phyloP scores from a whole-genome alignment of 2,113 vertebrate genomes.

The Nesogale talazaci region DNA sequence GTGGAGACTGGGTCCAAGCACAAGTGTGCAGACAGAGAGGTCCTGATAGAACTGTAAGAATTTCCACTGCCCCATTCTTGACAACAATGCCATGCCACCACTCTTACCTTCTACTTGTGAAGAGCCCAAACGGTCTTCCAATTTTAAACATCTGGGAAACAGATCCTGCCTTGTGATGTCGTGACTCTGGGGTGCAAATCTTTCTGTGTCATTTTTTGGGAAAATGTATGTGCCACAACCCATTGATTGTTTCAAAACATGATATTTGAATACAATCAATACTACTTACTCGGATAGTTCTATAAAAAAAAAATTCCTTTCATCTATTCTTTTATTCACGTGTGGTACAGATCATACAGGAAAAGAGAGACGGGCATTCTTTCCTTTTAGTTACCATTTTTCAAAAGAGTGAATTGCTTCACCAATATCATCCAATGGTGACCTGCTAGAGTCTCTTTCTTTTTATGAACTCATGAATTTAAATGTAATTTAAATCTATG shows the following conservation, averaged over 20 bases:
- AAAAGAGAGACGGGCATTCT: background rate
- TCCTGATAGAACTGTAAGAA: background rate
- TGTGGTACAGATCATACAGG: background rate
- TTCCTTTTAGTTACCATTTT: constrained; percentile 24
- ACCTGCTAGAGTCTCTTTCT: background rate
- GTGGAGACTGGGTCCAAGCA: too few species aligned
- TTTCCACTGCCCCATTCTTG: background rate
- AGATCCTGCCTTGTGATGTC: background rate
- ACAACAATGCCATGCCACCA: background rate
- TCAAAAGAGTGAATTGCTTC: constrained; percentile 19
- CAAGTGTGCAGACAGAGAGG: too few species aligned
- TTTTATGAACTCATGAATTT: background rate
- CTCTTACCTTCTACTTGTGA: background rate
- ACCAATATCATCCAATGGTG: background rate
- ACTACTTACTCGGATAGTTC: background rate
- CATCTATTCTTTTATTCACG: background rate
- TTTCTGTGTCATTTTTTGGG: background rate
- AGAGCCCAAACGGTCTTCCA: background rate
- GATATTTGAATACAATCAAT: background rate
- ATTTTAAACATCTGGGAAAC: background rate
- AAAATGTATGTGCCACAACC: background rate
- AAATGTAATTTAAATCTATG: background rate
- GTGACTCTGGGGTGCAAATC: background rate
- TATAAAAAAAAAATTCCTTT: constrained; percentile 5
- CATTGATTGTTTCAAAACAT: constrained; percentile 25